A percentile compares a stretch with the other conserved stretches of the same genome.
These are phyloP conservation scores for Andrena bucephala DNA, from an alignment of 2,888 invertebrate genomes.

Conservation along the genomic window DNA sequence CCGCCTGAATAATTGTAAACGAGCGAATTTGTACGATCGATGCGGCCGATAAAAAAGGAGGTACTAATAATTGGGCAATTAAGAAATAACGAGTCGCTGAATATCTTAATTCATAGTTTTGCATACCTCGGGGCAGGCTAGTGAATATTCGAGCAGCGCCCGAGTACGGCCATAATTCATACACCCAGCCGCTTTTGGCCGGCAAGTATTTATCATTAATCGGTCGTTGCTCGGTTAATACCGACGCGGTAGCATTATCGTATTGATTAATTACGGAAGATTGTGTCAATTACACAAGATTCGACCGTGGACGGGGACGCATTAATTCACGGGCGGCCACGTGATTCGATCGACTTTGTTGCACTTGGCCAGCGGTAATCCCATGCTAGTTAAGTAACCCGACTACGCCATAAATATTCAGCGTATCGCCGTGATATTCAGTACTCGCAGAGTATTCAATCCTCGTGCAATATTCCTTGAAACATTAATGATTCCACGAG, in stretches of 20 bases:
- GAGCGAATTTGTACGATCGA: not conserved
- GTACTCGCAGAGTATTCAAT: not conserved
- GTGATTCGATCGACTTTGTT: not conserved
- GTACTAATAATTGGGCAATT: constrained; percentile 5
- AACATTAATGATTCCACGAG: not conserved
- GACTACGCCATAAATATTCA: not conserved
- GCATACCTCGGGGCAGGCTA: not conserved
- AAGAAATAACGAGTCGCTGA: not conserved
- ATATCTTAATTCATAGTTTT: not conserved
- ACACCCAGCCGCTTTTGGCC: not conserved
- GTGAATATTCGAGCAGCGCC: constrained; percentile 9
- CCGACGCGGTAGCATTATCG: not conserved
- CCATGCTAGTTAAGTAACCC: not conserved
- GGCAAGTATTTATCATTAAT: constrained; percentile 24
- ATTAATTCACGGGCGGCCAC: not conserved
- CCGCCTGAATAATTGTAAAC: not conserved
- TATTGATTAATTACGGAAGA: constrained; percentile 29
- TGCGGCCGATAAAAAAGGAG: not conserved
- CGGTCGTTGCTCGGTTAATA: constrained; percentile 20
- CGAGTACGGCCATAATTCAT: not conserved
- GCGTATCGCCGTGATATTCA: too few species aligned
- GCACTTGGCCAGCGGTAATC: not conserved
- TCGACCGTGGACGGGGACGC: not conserved
- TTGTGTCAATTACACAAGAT: constrained; percentile 17
- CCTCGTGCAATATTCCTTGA: too few species aligned